phyloP scores from a whole-genome alignment of 2,888 invertebrate genomes.

The Rotaria magnacalcarata region DNA sequence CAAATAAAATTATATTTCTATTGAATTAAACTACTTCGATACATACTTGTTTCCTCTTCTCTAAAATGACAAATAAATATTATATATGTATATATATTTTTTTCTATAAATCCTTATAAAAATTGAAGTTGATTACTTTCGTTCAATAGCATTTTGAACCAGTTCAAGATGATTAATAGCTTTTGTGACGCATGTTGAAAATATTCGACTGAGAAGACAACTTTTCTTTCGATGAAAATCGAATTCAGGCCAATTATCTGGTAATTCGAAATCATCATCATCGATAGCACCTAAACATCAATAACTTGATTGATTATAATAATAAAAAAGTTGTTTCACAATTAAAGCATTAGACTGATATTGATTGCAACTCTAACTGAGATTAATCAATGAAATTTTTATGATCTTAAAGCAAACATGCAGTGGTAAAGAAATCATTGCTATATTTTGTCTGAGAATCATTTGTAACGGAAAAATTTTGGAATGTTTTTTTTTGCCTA shows the following conservation, averaged over 20 bases:
- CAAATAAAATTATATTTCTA: neutral
- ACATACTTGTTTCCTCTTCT: neutral
- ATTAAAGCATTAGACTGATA: no score
- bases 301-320: no score
- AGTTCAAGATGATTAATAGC: constrained; percentile 20
- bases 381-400: no score
- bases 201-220: neutral
- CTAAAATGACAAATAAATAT: neutral
- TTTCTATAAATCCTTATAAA: no score
- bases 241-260: neutral
- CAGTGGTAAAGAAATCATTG: no score
- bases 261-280: neutral
- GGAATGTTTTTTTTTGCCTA: no score
- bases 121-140: neutral
- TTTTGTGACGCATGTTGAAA: constrained; percentile 13
- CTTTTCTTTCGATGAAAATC: constrained; percentile 32
- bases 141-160: neutral
- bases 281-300: neutral
- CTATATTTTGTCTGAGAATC: no score
- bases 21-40: neutral
- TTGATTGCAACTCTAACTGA: no score
- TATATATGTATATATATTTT: no score
- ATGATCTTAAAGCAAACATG: no score
- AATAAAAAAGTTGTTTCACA: no score
- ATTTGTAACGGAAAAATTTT: no score